Percentiles rank a stretch among this genome's conserved stretches.
These are phyloP conservation scores for Chloropsis cyanopogon DNA, from an alignment of 2,113 vertebrate genomes.

Conservation along the genomic window DNA sequence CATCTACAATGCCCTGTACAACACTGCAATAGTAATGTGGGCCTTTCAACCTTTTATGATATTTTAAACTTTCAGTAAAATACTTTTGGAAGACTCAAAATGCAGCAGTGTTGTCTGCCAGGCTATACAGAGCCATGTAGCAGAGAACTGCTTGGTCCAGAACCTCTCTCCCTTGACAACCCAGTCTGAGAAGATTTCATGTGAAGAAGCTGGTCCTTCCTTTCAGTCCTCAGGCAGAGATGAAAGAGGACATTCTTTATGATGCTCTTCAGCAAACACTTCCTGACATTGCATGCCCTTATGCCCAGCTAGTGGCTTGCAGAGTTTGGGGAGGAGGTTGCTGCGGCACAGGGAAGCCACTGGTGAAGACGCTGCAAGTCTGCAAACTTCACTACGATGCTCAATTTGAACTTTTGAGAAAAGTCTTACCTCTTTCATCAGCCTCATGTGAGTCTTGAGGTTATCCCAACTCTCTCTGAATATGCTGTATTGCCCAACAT, in stretches of 20 bases:
- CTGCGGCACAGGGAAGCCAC: rapidly evolving
- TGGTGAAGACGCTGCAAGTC: background rate
- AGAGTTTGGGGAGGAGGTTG: background rate
- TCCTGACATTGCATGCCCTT: background rate
- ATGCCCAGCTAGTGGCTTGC: background rate
- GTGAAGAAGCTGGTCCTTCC: background rate
- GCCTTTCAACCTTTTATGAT: background rate
- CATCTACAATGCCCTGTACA: background rate
- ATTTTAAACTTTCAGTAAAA: background rate
- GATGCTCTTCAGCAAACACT: background rate
- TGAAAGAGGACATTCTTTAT: background rate
- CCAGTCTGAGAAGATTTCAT: background rate
- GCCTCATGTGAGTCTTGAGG: background rate
- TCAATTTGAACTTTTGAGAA: background rate
- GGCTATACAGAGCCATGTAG: background rate
- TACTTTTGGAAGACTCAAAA: background rate
- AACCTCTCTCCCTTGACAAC: background rate
- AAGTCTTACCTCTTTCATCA: background rate
- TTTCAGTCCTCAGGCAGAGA: background rate
- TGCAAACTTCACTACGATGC: background rate
- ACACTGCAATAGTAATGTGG: background rate
- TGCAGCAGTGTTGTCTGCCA: background rate
- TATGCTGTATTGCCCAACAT: background rate
- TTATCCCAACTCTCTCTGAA: background rate
- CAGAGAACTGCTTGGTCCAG: background rate